Base-by-base conservation (phyloP, 1,140 invertebrate species). In the Rhizoglyphus robini region DNA sequence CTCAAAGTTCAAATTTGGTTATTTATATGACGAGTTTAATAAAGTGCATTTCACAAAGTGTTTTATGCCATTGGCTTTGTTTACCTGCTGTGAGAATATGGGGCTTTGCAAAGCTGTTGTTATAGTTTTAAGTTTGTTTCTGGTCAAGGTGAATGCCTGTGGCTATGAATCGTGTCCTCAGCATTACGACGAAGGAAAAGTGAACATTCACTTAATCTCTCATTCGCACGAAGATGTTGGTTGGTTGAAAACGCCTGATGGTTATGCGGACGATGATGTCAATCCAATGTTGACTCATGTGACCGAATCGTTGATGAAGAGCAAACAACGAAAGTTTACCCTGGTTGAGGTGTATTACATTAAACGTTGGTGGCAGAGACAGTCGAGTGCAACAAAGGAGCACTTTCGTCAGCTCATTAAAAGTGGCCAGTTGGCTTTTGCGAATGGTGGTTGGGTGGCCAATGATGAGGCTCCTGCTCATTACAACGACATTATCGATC, bases 391-490 rank as follows among this genome's bases (percentile, higher is more conserved):
- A 3, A 78, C 79, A 0, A 77, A 81, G 49, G 71, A 82, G 23
- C 49, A 70, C 25, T 76, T 82, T 5, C 72, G 70, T 63, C 68
- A 70, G 32, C 63, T 75, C 8, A 69, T 77, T 41, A 68, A 73
- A 62, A 65, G 67, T 67, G 91, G 90, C 2, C 83, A 87, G 68
- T 76, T 98, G 29, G 89, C 96, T 78, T 89, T 98, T 68, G 87
- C 86, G 5, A 83, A 84, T 2, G 90, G 80, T 67, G 90, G 84
- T 0, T 92, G 88, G 88, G 85, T 83, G 64, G 91, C 93, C 88
- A 92, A 96, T 75, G 94, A 97, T 73, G 93, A 97, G 73, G 93
- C 90, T 0, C 79, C 83, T 0, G 83, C 88, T 0, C 88, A 97
- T 73, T 98, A 98, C 75, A 87, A 89, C 68, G 89, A 88, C 49